Conservation (phyloP, 2,888 invertebrate genomes). For the Myopa tessellatipennis region DNA sequence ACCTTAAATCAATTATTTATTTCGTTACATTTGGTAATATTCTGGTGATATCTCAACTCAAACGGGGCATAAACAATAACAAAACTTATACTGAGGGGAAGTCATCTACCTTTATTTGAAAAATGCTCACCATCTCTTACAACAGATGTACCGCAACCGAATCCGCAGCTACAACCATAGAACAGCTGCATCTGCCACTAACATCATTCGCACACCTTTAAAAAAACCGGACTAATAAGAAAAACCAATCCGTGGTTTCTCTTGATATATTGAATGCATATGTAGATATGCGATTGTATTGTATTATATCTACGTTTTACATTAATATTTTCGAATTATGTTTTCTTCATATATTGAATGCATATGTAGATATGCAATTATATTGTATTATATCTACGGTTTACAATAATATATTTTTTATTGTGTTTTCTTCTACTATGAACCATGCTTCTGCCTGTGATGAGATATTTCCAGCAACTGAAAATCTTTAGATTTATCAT, state of each 20-base stretch:
- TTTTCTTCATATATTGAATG: neutral
- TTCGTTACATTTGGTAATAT: too few species aligned
- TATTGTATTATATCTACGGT: neutral
- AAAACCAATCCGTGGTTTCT: neutral
- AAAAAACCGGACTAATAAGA: slow-evolving; percentile 21
- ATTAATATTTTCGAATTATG: neutral
- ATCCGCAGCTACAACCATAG: neutral
- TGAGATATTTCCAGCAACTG: neutral
- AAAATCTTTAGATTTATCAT: neutral
- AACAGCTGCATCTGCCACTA: neutral
- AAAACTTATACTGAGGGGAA: too few species aligned
- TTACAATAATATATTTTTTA: neutral
- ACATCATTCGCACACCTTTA: slow-evolving; percentile 28
- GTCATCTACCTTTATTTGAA: too few species aligned
- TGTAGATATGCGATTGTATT: neutral
- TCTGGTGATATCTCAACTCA: too few species aligned
- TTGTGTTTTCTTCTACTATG: neutral
- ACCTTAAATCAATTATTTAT: too few species aligned
- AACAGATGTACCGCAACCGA: neutral
- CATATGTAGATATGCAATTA: neutral
- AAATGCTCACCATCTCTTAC: too few species aligned
- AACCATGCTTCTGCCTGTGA: neutral
- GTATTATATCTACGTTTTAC: neutral
- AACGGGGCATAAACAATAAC: too few species aligned
- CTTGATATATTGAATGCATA: neutral